These are phyloP conservation scores for Paraplagusia blochii DNA, from an alignment of 2,113 vertebrate genomes.

Conservation along the genomic window DNA sequence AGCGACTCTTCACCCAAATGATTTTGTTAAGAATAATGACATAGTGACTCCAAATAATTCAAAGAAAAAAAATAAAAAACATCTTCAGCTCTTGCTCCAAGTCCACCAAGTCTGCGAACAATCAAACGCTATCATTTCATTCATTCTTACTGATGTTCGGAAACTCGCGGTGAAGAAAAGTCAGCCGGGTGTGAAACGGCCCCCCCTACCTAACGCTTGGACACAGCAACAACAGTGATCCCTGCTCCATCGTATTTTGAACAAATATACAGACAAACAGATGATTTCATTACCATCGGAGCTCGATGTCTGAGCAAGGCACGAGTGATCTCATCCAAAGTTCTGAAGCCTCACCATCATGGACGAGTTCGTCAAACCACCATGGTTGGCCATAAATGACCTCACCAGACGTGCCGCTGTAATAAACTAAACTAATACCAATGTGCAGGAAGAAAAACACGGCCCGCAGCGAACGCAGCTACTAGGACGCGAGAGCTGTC, in stretches of 20 bases:
- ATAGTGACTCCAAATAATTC: slow-evolving; percentile 5
- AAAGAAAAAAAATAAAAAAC: slow-evolving; percentile 1
- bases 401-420: slow-evolving; percentile 84
- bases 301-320: slow-evolving; percentile 57
- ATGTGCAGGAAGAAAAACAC: slow-evolving; percentile 81
- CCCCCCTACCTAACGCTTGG: slow-evolving; percentile 67
- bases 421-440: slow-evolving; percentile 85
- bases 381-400: slow-evolving; percentile 84
- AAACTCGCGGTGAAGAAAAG: slow-evolving; percentile 72
- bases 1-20: slow-evolving; percentile 30
- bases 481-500: slow-evolving; percentile 46
- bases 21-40: background rate
- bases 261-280: slow-evolving; percentile 82
- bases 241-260: slow-evolving; percentile 72
- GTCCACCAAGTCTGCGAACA: slow-evolving; percentile 42
- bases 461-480: slow-evolving; percentile 66
- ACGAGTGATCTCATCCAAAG: slow-evolving; percentile 77
- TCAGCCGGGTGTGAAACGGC: slow-evolving; percentile 59
- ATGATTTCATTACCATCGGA: slow-evolving; percentile 83
- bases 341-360: slow-evolving; percentile 81
- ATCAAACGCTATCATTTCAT: slow-evolving; percentile 67
- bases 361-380: slow-evolving; percentile 80
- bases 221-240: slow-evolving; percentile 75
- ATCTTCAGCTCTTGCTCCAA: background rate
- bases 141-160: slow-evolving; percentile 72